These are phyloP conservation scores for Cranoglanis bouderius DNA, from an alignment of 2,113 vertebrate genomes.

Conservation along the genomic window DNA sequence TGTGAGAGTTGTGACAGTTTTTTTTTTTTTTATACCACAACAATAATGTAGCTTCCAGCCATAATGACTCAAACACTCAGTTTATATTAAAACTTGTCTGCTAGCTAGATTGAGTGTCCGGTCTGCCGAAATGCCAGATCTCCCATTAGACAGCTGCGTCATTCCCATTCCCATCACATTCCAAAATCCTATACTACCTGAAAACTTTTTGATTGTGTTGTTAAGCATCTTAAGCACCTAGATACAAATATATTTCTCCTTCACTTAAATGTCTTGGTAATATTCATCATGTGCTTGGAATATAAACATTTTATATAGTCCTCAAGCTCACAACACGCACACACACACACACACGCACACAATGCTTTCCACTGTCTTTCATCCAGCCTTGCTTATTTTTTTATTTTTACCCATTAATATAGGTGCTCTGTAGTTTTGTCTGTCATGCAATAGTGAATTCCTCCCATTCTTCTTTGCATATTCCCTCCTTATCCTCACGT, in stretches of 20 bases:
- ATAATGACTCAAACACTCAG: not conserved
- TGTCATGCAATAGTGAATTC: constrained; percentile 67
- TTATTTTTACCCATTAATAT: constrained; percentile 65
- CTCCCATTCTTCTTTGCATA: constrained; percentile 73
- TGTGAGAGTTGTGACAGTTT: too few species aligned
- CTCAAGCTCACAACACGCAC: not conserved
- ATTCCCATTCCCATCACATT: not conserved
- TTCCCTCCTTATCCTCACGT: constrained; percentile 68
- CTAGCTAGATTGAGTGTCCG: not conserved
- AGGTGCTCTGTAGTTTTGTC: constrained; percentile 70
- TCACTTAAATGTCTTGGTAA: not conserved
- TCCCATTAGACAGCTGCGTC: not conserved
- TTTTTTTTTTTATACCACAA: not conserved
- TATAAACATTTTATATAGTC: not conserved
- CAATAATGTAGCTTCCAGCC: not conserved
- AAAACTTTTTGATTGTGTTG: not conserved
- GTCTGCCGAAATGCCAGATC: not conserved
- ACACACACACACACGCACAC: not conserved
- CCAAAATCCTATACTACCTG: not conserved
- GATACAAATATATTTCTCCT: not conserved
- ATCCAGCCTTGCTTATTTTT: constrained; percentile 65
- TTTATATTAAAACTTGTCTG: not conserved
- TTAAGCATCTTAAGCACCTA: not conserved
- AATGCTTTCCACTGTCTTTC: constrained; percentile 44
- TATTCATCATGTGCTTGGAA: not conserved